Evolutionary conservation across 2,888 invertebrate species (phyloP), one percentile per base, ranked within the genome.

Genomic region (Hemicrepidius hirtus): DNA sequence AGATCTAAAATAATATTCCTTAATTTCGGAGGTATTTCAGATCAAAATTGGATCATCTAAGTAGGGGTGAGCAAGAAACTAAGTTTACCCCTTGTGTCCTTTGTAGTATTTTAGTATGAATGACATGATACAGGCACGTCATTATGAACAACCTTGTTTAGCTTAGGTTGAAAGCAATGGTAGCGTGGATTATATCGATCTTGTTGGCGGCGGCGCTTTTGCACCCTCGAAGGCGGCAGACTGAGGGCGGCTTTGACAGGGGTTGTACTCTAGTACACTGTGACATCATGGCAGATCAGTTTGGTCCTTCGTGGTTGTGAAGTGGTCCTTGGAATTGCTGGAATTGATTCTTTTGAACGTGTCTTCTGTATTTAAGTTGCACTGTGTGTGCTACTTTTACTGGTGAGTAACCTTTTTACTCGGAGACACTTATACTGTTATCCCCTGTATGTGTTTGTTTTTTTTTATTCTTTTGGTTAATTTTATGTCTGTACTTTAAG

Each of bases 161-260:
- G 78, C 77, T 77, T 78, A 75, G 75, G 76, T 77, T 74, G 76
- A 77, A 77, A 80, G 78, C 82, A 81, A 78, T 81, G 81, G 82
- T 82, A 81, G 81, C 80, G 82, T 80, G 80, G 77, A 79, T 77
- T 77, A 80, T 82, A 83, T 83, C 83, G 83, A 83, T 83, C 78
- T 75, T 64, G 70, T 76, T 77, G 79, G 82, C 82, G 83, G 80
- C 80, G 80, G 81, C 81, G 82, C 81, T 60, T 65, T 76, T 72
- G 70, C 71, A 67, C 69, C 69, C 44, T 74, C 46, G 76, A 77
- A 77, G 77, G 76, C 77, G 76, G 78, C 79, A 80, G 77, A 80
- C 80, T 79, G 80, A 75, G 77, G 75, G 75, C 76, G 78, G 77
- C 77, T 77, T 79, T 79, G 78, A 79, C 79, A 79, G 78, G 73